A percentile compares a stretch with the other conserved stretches of the same genome.
Evolutionary conservation across 2,113 vertebrate genomes (phyloP).

Genomic region (Lampris megalopsis): DNA sequence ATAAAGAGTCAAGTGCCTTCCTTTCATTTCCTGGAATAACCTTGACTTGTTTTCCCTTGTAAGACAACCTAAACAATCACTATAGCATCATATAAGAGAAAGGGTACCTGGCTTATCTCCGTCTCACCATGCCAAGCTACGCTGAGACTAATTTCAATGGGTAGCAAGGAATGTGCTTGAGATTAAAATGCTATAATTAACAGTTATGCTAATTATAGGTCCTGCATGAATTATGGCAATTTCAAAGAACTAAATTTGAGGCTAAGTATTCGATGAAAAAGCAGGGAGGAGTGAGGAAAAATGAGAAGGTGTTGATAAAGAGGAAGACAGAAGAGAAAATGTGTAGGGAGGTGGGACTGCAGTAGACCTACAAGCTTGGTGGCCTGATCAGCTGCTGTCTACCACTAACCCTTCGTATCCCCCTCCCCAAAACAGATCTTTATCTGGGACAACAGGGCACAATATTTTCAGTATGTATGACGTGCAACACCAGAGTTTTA

Average conservation of each 20-base stretch:
- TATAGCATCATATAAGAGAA: constrained; percentile 3
- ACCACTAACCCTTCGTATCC: constrained; percentile 5
- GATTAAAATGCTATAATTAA: constrained; percentile 33
- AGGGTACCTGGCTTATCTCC: constrained; percentile 42
- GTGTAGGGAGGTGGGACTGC: neutral
- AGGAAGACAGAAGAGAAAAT: neutral
- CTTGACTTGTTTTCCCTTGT: constrained; percentile 48
- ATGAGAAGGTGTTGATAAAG: constrained; percentile 7
- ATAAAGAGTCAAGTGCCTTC: constrained; percentile 35
- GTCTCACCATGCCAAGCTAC: neutral
- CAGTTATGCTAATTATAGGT: constrained; percentile 44
- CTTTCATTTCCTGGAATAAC: constrained; percentile 73
- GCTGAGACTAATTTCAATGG: neutral
- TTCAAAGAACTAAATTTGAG: constrained; percentile 17
- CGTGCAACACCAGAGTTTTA: too few species aligned
- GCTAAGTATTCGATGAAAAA: constrained; percentile 14
- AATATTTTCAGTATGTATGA: neutral
- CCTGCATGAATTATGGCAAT: constrained; percentile 28
- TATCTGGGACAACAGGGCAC: constrained; percentile 12
- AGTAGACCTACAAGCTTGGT: constrained; percentile 20
- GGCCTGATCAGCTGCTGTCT: constrained; percentile 59
- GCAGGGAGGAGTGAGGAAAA: constrained; percentile 13
- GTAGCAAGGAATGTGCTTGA: neutral
- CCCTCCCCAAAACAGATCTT: constrained; percentile 27
- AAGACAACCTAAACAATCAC: constrained; percentile 32